Evolutionary conservation across 2,113 vertebrate species (phyloP).

Genomic region (Pholis gunnellus): DNA sequence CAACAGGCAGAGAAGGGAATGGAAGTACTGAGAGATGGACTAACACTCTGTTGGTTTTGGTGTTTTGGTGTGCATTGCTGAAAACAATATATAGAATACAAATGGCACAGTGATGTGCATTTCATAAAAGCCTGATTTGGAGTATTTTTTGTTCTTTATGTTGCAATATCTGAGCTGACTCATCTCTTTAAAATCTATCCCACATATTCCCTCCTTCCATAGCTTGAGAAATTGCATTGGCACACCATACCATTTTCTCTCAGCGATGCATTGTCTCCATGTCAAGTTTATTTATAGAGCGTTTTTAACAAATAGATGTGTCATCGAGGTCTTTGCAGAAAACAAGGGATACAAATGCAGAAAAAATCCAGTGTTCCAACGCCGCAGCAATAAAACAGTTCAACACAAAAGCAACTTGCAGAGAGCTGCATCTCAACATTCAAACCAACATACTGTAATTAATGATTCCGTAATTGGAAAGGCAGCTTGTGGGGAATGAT

Average conservation of each 20-base stretch:
- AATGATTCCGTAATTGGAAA: conserved; percentile 1
- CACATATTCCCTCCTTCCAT: neutral
- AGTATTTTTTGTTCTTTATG: neutral
- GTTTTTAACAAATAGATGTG: neutral
- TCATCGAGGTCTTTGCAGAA: conserved; percentile 22
- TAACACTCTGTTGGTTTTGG: neutral
- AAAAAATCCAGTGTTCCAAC: neutral
- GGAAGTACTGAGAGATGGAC: neutral
- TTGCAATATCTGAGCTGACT: neutral
- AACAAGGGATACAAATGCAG: conserved; percentile 7
- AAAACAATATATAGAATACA: neutral
- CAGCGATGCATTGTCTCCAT: conserved; percentile 1
- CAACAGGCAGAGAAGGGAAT: neutral
- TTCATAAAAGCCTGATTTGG: conserved; percentile 6
- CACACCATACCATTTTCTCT: neutral
- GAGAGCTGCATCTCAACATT: neutral
- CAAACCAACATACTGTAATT: neutral
- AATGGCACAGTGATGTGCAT: neutral
- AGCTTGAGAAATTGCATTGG: conserved; percentile 17
- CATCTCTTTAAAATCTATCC: conserved; percentile 5
- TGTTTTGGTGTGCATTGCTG: conserved; percentile 6
- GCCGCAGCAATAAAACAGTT: neutral
- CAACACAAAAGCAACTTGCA: neutral
- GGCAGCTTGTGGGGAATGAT: neutral
- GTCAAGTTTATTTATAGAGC: conserved; percentile 18